These are phyloP conservation scores for Doryteuthis pealeii DNA, from an alignment of 1,140 invertebrate species.

Conservation along the genomic window DNA sequence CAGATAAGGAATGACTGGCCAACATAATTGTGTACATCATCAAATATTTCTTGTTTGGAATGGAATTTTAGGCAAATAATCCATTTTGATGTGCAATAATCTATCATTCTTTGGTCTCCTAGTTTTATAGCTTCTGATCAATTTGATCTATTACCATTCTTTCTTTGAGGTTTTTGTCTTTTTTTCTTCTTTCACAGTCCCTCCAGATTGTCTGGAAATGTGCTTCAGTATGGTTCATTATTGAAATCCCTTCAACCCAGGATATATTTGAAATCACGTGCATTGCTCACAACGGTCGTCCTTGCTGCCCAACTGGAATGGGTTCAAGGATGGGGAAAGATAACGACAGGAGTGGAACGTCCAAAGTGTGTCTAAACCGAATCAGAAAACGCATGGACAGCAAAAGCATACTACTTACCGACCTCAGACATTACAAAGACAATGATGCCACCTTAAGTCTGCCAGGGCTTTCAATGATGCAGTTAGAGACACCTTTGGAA, in stretches of 20 bases:
- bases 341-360: conserved; percentile 69
- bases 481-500: conserved; percentile 69
- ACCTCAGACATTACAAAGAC: conserved; percentile 76
- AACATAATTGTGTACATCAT: too few species aligned
- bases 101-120: too few species aligned
- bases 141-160: too few species aligned
- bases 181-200: conserved; percentile 67
- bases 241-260: conserved; percentile 79
- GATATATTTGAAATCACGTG: conserved; percentile 88
- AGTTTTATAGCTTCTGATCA: too few species aligned
- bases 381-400: conserved; percentile 60
- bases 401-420: conserved; percentile 70
- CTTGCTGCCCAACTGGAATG: conserved; percentile 74
- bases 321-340: conserved; percentile 62
- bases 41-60: too few species aligned
- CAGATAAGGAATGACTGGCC: too few species aligned
- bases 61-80: too few species aligned
- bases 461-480: conserved; percentile 87
- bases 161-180: too few species aligned
- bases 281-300: conserved; percentile 84
- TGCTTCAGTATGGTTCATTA: conserved; percentile 73
- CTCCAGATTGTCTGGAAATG: conserved; percentile 85
- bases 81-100: too few species aligned
- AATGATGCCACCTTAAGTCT: conserved; percentile 86
- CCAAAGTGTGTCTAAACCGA: conserved; percentile 15